Percentiles rank a stretch among this genome's conserved stretches.
These are phyloP conservation scores for Cataglyphis cursor DNA, from an alignment of 2,888 invertebrate species.

Conservation along the genomic window DNA sequence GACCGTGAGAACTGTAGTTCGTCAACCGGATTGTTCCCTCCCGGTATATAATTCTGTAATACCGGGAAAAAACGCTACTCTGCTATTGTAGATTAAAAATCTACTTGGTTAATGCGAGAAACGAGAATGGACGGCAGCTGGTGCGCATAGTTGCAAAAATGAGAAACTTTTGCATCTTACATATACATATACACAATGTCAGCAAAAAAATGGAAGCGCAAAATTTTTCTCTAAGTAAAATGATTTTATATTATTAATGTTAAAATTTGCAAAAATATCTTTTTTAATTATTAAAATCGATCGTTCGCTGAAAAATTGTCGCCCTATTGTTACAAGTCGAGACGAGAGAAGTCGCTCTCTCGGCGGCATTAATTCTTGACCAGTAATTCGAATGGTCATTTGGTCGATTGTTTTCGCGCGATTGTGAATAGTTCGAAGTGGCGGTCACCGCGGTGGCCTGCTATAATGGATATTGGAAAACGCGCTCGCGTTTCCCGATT, in stretches of 20 bases:
- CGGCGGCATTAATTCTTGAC: conserved; percentile 13
- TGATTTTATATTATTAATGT: not conserved
- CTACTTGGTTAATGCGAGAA: not conserved
- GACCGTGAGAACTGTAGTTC: not conserved
- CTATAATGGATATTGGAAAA: conserved; percentile 40
- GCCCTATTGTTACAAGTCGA: not conserved
- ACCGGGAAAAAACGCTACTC: conserved; percentile 4
- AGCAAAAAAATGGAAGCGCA: not conserved
- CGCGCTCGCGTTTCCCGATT: not conserved
- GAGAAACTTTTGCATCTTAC: conserved; percentile 24
- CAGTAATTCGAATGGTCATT: conserved; percentile 17
- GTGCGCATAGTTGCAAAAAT: not conserved
- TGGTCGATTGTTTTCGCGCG: conserved; percentile 16
- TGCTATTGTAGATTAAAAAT: conserved; percentile 44
- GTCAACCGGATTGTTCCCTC: not conserved
- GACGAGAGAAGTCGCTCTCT: not conserved
- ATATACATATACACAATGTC: not conserved
- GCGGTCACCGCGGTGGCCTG: not conserved
- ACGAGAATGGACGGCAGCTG: conserved; percentile 10
- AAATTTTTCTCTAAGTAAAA: conserved; percentile 5
- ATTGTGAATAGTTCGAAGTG: conserved; percentile 14
- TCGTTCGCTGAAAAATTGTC: conserved; percentile 6
- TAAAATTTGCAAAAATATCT: not conserved
- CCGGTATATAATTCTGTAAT: conserved; percentile 11
- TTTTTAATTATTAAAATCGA: not conserved